phyloP scores from a whole-genome alignment of 2,113 vertebrate species.

The Tenrec ecaudatus region DNA sequence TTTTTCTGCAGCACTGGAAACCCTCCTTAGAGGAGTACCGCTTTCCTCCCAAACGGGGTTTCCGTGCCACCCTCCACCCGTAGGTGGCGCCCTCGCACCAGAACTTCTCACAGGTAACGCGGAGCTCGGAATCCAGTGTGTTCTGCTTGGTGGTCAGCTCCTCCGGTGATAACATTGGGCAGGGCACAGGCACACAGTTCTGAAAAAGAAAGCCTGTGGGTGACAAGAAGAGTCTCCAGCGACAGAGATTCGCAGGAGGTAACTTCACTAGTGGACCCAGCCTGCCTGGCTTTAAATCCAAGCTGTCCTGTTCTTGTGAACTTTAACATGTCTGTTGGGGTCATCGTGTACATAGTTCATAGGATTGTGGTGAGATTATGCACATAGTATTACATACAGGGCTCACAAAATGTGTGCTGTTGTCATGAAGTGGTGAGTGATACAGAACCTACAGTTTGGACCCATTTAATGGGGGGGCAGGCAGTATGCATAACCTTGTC shows the following conservation, averaged over 20 bases:
- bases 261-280: not conserved
- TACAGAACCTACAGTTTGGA: constrained; percentile 7
- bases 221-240: not conserved
- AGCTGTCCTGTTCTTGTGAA: too few species aligned
- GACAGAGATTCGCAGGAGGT: not conserved
- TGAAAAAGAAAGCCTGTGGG: not conserved
- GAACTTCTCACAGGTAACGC: not conserved
- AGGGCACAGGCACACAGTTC: not conserved
- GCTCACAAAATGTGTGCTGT: too few species aligned
- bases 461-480: not conserved
- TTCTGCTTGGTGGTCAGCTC: not conserved
- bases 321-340: not conserved
- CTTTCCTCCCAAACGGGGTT: not conserved
- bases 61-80: constrained; percentile 2
- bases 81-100: constrained; percentile 60
- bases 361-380: not conserved
- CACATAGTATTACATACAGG: not conserved
- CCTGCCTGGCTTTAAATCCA: not conserved
- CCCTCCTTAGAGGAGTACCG: too few species aligned
- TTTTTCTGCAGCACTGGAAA: not conserved
- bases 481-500: not conserved
- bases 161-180: constrained; percentile 14
- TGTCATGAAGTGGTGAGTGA: not conserved
- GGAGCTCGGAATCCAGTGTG: not conserved
- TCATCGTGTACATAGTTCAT: not conserved